These are phyloP conservation scores for Lamprologus ornatipinnis DNA, from an alignment of 2,113 vertebrate species.

Conservation along the genomic window DNA sequence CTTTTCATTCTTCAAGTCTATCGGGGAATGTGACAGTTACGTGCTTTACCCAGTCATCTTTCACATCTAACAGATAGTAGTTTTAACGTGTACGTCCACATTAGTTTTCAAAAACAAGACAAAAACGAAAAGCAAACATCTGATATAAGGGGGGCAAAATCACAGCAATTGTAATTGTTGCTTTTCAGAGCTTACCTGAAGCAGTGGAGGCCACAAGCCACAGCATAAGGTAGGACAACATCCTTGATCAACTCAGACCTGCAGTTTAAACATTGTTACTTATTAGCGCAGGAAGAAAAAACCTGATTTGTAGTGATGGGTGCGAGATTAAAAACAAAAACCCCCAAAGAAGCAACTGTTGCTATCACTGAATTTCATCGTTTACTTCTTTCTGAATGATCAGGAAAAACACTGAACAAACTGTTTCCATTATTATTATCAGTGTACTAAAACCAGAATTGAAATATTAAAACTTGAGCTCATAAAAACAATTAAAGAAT, in stretches of 20 bases:
- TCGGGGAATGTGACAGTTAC: background rate
- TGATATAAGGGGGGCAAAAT: background rate
- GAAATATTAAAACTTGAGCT: background rate
- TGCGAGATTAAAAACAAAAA: background rate
- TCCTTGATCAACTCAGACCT: constrained; percentile 49
- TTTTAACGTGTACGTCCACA: background rate
- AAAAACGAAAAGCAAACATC: background rate
- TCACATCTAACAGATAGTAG: background rate
- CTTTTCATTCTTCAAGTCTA: background rate
- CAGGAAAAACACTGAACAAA: background rate
- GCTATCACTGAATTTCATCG: background rate
- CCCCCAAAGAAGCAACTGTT: background rate
- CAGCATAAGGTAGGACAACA: constrained; percentile 52
- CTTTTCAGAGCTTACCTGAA: constrained; percentile 50
- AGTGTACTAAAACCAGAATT: background rate
- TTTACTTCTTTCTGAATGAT: constrained; percentile 39
- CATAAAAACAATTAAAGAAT: background rate
- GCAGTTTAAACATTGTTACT: background rate
- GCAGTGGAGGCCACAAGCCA: constrained; percentile 42
- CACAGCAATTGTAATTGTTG: background rate
- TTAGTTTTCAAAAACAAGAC: background rate
- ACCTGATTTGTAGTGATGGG: background rate
- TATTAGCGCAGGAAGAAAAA: background rate
- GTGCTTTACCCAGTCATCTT: background rate
- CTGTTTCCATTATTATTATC: background rate